phyloP scores from a whole-genome alignment of 1,140 invertebrate genomes.

The Dinothrombium tinctorium region DNA sequence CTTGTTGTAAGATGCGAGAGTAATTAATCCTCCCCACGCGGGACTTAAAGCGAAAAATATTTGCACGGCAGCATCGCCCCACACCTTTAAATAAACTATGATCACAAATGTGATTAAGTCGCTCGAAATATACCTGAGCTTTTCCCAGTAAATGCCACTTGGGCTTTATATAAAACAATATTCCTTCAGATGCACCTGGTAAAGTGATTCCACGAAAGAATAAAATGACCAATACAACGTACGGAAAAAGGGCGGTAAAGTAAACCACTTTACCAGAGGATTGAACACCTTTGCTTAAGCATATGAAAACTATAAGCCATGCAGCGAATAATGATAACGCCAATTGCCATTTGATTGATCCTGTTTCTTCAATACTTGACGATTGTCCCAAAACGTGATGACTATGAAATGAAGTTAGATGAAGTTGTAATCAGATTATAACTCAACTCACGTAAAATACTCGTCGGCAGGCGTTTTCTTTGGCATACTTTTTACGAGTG shows the following conservation, averaged over 20 bases:
- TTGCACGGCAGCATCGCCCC: slow-evolving; percentile 9
- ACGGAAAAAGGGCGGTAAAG: slow-evolving; percentile 25
- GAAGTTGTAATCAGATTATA: background rate
- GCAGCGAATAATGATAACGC: slow-evolving; percentile 29
- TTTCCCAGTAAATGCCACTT: slow-evolving; percentile 21
- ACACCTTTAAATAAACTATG: slow-evolving; percentile 17
- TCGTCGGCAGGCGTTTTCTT: slow-evolving; percentile 19
- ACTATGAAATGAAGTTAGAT: too few relatives aligned
- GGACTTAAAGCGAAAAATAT: slow-evolving; percentile 24
- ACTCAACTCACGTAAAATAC: background rate
- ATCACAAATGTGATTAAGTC: too few relatives aligned
- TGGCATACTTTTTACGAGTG: slow-evolving; percentile 11
- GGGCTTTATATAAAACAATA: slow-evolving; percentile 36
- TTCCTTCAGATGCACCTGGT: slow-evolving; percentile 44
- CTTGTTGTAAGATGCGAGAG: slow-evolving; percentile 19
- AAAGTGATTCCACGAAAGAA: slow-evolving; percentile 45
- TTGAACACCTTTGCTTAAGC: slow-evolving; percentile 34
- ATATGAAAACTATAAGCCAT: slow-evolving; percentile 32
- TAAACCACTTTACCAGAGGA: slow-evolving; percentile 19
- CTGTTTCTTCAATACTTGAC: slow-evolving; percentile 26
- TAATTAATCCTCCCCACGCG: slow-evolving; percentile 24
- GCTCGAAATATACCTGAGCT: slow-evolving; percentile 21
- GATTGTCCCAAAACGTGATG: too few relatives aligned
- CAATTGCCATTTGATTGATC: slow-evolving; percentile 30
- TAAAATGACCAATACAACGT: slow-evolving; percentile 49